phyloP scores from a whole-genome alignment of 1,140 invertebrate genomes.

The Prorops nasuta region DNA sequence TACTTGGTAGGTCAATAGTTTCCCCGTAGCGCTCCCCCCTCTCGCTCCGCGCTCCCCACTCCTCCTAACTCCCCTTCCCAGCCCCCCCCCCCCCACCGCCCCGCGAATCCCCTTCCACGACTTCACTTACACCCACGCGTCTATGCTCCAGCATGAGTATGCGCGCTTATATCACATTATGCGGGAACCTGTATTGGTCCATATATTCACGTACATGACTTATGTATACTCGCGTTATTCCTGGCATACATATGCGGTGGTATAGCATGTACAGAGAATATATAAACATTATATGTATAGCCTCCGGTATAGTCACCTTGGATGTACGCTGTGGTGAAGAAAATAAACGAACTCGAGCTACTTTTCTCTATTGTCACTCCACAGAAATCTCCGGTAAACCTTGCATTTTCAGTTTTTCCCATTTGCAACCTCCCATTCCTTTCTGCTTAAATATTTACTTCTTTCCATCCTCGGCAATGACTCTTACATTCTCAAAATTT shows the following conservation, averaged over 20 bases:
- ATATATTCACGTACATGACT: conserved; percentile 26
- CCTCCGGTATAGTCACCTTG: conserved; percentile 13
- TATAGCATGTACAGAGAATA: conserved; percentile 1
- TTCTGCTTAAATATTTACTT: too few relatives aligned
- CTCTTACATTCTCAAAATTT: too few relatives aligned
- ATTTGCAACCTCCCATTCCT: too few relatives aligned
- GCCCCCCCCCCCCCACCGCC: conserved; percentile 2
- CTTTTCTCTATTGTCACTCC: conserved; percentile 12
- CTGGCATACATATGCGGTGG: conserved; percentile 24
- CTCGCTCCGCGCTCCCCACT: conserved; percentile 2
- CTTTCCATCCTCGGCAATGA: too few relatives aligned
- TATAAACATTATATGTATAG: conserved; percentile 7
- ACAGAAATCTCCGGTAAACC: too few relatives aligned
- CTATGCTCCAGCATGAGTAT: conserved; percentile 5
- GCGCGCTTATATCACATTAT: conserved; percentile 36
- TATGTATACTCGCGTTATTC: conserved; percentile 32
- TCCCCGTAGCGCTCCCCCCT: conserved; percentile 21
- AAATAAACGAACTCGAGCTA: conserved; percentile 15
- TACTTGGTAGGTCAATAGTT: conserved; percentile 37
- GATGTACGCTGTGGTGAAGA: conserved; percentile 24
- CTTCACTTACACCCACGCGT: conserved; percentile 4
- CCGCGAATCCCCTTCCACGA: conserved; percentile 1
- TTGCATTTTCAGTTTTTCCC: too few relatives aligned
- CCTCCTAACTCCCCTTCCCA: not conserved
- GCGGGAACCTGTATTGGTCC: conserved; percentile 25